Evolutionary conservation across 2,113 vertebrate genomes (phyloP), one percentile per base, ranked within the genome.

Genomic region (Rostratula benghalensis): DNA sequence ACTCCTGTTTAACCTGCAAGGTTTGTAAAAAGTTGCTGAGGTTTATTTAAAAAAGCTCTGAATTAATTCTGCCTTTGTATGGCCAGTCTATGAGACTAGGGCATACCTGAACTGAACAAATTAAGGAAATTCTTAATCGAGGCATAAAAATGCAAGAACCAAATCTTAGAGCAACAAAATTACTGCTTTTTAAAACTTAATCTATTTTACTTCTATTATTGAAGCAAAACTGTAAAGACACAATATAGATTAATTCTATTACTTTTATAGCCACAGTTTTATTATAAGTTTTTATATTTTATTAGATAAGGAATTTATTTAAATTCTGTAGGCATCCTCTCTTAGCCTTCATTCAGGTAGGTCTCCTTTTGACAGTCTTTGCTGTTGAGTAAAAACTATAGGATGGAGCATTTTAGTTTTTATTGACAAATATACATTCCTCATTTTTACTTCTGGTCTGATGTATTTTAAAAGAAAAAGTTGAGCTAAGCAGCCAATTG

Each of bases 161-260:
- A 19, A 92, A 81, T 96, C 91, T 89, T 96, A 76, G 77, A 96
- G 89, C 70, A 96, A 95, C 94, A 97, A 89, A 96, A 96, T 90
- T 84, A 92, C 89, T 79, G 86, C 95, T 91, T 96, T 96, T 93
- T 94, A 96, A 96, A 90, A 89, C 95, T 92, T 87, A 93, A 96
- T 96, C 89, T 93, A 43, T 94, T 96, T 93, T 97, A 96, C 77
- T 89, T 95, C 86, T 96, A 94, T 96, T 96, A 96, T 95, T 89
- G 95, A 91, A 96, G 95, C 89, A 84, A 93, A 95, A 96, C 61
- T 89, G 90, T 96, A 69, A 96, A 95, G 94, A 84, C 95, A 96
- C 92, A 93, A 93, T 95, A 82, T 94, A 96, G 94, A 96, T 95
- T 96, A 95, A 97, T 96, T 94, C 94, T 59, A 35, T 87, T 86